Conservation (phyloP, 2,113 vertebrate species). For the Phrynocephalus versicolor region DNA sequence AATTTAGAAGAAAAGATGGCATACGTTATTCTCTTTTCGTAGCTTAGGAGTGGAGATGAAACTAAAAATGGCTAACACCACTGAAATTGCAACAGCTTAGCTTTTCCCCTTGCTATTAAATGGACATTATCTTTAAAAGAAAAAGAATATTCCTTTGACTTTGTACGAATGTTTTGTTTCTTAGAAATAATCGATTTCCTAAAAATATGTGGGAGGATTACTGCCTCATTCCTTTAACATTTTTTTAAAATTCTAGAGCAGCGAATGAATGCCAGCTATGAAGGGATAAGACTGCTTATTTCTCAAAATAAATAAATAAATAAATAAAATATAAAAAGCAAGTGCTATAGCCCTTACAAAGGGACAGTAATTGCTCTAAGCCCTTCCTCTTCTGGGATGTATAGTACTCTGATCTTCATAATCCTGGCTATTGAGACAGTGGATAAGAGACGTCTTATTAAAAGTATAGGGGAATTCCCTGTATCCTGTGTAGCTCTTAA, state of each 20-base stretch:
- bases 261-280: not conserved
- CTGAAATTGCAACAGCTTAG: conserved; percentile 61
- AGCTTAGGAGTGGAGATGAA: conserved; percentile 56
- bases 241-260: conserved; percentile 41
- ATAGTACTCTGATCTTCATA: conserved; percentile 68
- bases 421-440: conserved; percentile 63
- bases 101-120: conserved; percentile 48
- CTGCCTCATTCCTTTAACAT: conserved; percentile 34
- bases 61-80: conserved; percentile 52
- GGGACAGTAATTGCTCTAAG: conserved; percentile 71
- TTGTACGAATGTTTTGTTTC: conserved; percentile 46
- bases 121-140: conserved; percentile 19
- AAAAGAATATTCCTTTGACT: conserved; percentile 20
- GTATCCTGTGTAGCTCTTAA: conserved; percentile 60
- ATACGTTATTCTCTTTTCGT: conserved; percentile 67
- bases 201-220: conserved; percentile 30
- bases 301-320: conserved; percentile 59
- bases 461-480: conserved; percentile 66
- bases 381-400: conserved; percentile 64
- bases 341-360: conserved; percentile 59
- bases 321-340: conserved; percentile 46
- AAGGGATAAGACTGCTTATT: conserved; percentile 59
- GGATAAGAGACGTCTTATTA: conserved; percentile 66
- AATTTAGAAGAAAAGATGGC: conserved; percentile 68
- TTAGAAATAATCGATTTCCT: conserved; percentile 19